Evolutionary conservation across 1,140 invertebrate genomes (phyloP).

Genomic region (Rhagoletis pomonella): DNA sequence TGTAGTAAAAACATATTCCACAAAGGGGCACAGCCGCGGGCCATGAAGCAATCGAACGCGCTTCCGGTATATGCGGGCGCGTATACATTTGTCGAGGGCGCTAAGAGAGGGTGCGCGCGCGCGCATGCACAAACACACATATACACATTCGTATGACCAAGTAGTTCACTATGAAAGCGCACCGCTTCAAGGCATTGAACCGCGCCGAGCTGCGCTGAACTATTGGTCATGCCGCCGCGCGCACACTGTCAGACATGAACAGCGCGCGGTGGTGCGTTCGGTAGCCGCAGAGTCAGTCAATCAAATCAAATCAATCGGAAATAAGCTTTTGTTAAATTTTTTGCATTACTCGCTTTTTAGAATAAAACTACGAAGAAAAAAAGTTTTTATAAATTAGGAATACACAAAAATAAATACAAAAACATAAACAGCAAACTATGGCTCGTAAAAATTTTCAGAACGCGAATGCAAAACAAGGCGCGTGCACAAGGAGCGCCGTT

Average conservation of each 20-base stretch:
- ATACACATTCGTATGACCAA: neutral
- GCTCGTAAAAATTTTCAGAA: neutral
- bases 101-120: neutral
- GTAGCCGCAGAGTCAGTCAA: conserved; percentile 36
- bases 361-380: neutral
- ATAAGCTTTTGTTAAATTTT: conserved; percentile 1
- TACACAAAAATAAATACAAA: neutral
- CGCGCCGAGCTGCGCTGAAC: neutral
- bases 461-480: conserved; percentile 29
- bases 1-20: neutral
- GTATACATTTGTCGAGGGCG: neutral
- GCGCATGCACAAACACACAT: neutral
- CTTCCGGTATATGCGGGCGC: conserved; percentile 45
- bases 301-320: conserved; percentile 48
- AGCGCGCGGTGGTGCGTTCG: neutral
- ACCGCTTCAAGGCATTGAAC: conserved; percentile 17
- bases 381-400: neutral
- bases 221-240: neutral
- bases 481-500: conserved; percentile 35
- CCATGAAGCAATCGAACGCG: conserved; percentile 48
- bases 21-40: conserved; percentile 4
- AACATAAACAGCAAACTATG: neutral
- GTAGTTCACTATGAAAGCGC: conserved; percentile 28
- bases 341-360: neutral
- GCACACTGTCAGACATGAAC: neutral